Conservation (phyloP, 2,797 vertebrate species). For the Aulostomus chinensis region DNA sequence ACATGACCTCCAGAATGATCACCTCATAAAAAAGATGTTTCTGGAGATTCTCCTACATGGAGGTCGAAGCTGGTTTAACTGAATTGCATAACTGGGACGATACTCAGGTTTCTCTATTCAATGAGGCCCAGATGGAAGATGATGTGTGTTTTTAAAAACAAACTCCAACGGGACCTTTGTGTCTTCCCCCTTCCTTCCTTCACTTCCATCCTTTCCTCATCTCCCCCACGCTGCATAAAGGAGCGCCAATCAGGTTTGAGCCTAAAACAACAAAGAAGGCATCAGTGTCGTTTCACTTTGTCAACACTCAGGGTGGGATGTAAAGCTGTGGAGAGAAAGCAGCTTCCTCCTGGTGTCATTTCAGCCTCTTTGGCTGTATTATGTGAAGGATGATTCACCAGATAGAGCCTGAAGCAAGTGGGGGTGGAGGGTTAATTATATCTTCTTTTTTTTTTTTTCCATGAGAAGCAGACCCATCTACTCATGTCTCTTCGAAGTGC, state of each 20-base stretch:
- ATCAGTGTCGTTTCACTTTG: constrained; percentile 16
- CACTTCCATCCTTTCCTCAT: constrained; percentile 33
- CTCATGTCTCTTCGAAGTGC: constrained; percentile 51
- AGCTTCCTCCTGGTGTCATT: no score
- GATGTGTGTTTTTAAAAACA: constrained; percentile 58
- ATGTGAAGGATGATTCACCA: no score
- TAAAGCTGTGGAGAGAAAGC: constrained; percentile 2
- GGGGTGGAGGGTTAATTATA: no score
- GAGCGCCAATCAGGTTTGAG: constrained; percentile 28
- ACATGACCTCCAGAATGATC: constrained; percentile 29
- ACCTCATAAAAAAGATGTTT: constrained; percentile 34
- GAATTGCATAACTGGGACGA: constrained; percentile 70
- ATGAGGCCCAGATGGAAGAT: constrained; percentile 70
- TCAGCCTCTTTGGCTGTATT: no score
- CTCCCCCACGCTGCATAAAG: constrained; percentile 24
- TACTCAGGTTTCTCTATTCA: constrained; percentile 58
- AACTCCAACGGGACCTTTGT: constrained; percentile 27
- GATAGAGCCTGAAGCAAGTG: no score
- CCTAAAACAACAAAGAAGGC: constrained; percentile 30
- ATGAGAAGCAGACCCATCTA: constrained; percentile 50
- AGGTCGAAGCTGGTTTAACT: constrained; percentile 59
- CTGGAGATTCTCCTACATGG: constrained; percentile 33
- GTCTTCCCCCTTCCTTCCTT: background rate
- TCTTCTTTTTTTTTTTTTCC: no score
- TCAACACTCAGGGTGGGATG: constrained; percentile 5